Evolutionary conservation across 2,113 vertebrate species (phyloP), one percentile per base, ranked within the genome.

Genomic region (Sclerurus mexicanus): DNA sequence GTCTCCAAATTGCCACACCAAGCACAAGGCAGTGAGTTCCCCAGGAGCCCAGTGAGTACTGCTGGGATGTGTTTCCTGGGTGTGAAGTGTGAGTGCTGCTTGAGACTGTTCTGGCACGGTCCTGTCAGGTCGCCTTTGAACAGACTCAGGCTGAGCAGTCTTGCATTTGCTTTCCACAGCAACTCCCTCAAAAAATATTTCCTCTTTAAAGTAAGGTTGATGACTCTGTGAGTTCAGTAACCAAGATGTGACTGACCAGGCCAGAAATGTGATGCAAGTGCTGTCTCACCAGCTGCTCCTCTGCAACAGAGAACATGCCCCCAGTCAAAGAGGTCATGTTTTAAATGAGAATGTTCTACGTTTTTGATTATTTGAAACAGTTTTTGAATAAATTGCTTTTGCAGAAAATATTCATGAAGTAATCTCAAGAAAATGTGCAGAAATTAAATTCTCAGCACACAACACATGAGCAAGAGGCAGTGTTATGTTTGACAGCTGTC

Each of bases 41-140:
- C 40, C 5, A 2, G 40, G 63, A n/a, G 58, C 46, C 58, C 50
- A 56, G 49, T 39, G 35, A 76, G 74, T 20, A 2, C 49, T 39
- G 35, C 49, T 2, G 7, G 49, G 47, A 20, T n/a, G 30, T 1
- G 0, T 63, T 52, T 80, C 19, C 53, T 0, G 0, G 52, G 6
- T 49, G 39, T 3, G 1, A 39, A 68, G 35, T 0, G 0, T 9
- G 25, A 89, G 62, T 17, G 15, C 35, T 42, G 20, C 20, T 35
- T n/a, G 44, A 66, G 44, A 23, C 25, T 66, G 0, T 14, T 76
- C 59, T 73, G 55, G n/a, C 33, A 9, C 0, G 0, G 12, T 59
- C 47, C 59, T 42, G 62, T 56, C 6, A 7, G 24, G 22, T 52
- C 16, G 12, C 62, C 40, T 52, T 75, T 79, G 76, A 40, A n/a